Evolutionary conservation across 2,888 invertebrate species (phyloP).

Genomic region (Aspidapion aeneum): DNA sequence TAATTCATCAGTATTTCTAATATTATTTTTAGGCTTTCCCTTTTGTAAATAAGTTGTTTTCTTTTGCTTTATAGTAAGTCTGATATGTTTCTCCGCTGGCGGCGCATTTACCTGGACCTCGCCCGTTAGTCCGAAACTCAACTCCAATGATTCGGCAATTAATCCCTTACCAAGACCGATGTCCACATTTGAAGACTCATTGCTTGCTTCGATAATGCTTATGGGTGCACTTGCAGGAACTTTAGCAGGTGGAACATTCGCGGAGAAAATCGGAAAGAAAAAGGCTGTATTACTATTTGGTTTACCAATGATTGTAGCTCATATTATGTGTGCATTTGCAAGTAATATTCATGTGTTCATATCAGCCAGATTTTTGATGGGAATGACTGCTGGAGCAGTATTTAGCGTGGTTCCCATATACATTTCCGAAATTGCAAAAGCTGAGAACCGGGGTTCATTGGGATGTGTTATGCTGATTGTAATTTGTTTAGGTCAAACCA

Average conservation of each 20-base stretch:
- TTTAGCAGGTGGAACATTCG: slow-evolving; percentile 24
- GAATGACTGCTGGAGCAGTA: slow-evolving; percentile 62
- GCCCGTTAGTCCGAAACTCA: slow-evolving; percentile 31
- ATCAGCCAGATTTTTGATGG: slow-evolving; percentile 57
- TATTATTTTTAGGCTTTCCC: too few relatives aligned
- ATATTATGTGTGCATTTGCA: slow-evolving; percentile 24
- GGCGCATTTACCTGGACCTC: slow-evolving; percentile 33
- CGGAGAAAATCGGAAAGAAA: slow-evolving; percentile 54
- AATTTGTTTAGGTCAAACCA: slow-evolving; percentile 60
- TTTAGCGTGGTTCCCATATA: slow-evolving; percentile 78
- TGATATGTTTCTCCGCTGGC: slow-evolving; percentile 29
- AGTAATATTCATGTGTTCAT: slow-evolving; percentile 38
- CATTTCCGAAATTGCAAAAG: slow-evolving; percentile 79
- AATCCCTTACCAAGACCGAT: slow-evolving; percentile 32
- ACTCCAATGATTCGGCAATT: slow-evolving; percentile 16
- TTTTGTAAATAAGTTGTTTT: too few relatives aligned
- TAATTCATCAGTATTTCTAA: too few relatives aligned
- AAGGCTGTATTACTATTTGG: slow-evolving; percentile 59
- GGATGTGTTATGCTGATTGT: slow-evolving; percentile 44
- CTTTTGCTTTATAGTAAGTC: slow-evolving; percentile 28
- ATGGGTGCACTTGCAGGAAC: slow-evolving; percentile 34
- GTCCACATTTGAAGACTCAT: slow-evolving; percentile 29
- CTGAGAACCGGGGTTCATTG: slow-evolving; percentile 70
- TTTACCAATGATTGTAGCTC: slow-evolving; percentile 58
- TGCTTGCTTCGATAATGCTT: slow-evolving; percentile 32